Evolutionary conservation across 2,888 invertebrate genomes (phyloP), one percentile per base, ranked within the genome.

Genomic region (Nephrotoma guestfalica): DNA sequence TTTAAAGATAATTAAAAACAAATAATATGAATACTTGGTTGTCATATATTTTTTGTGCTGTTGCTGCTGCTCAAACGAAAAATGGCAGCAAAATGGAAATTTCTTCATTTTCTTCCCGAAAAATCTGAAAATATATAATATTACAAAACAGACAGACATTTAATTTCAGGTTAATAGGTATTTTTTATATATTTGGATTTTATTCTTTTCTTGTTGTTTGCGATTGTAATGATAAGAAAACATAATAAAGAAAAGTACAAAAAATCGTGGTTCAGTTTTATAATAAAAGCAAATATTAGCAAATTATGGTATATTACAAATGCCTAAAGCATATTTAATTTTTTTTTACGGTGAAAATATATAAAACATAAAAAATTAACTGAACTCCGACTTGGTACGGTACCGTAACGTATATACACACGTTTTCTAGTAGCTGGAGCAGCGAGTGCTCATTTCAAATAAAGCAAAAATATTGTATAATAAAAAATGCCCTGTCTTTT

Each of bases 191-290:
- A 42, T 85, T 85, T 85, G 18, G 85, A 43, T 43, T 85, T 85
- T 85, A 43, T 85, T 85, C 43, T 43, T 43, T 85, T 85, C 85
- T 85, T 85, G 42, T 85, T 85, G 85, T 85, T 85, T 45, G 85
- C 85, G 85, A 85, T 85, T 85, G 85, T 85, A 85, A 85, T 85
- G 85, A 85, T 85, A 85, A 85, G 85, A 85, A 85, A 85, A 85
- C 18, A 85, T 43, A 85, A 85, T 85, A 85, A 85, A 43, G 85
- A 85, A 85, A 85, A 83, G 51, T 51, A 51, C 30, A 30, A 57
- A 83, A 84, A 41, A 41, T 41, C 84, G 6, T 84, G 42, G 43
- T 43, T 85, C 18, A 43, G 42, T 41, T 85, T 85, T 85, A 85
- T 85, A 85, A 85, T 45, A 85, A 85, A 85, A 85, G 85, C 85